phyloP scores from a whole-genome alignment of 2,113 vertebrate species.

The Orientallactaga bullata region DNA sequence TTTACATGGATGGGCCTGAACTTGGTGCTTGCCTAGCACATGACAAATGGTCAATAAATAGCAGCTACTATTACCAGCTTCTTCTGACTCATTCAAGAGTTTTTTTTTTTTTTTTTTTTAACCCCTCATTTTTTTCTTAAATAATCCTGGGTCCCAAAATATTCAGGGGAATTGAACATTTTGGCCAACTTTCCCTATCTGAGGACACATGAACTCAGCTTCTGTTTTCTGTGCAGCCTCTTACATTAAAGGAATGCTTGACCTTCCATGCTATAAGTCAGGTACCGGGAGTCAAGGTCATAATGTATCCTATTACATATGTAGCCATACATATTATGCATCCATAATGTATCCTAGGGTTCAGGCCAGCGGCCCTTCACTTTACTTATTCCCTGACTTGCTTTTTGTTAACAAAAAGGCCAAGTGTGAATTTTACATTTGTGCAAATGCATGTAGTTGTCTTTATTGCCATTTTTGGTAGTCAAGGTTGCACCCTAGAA shows the following conservation, averaged over 20 bases:
- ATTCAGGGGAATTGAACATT: background rate
- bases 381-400: background rate
- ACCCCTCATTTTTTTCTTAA: background rate
- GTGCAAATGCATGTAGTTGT: background rate
- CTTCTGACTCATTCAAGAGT: conserved; percentile 34
- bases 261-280: background rate
- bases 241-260: background rate
- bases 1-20: background rate
- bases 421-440: background rate
- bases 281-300: background rate
- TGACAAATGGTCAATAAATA: background rate
- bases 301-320: background rate
- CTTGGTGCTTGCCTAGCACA: background rate
- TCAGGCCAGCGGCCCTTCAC: fast-evolving
- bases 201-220: background rate
- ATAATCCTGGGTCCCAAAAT: conserved; percentile 42
- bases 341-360: no score
- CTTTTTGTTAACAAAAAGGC: background rate
- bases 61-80: conserved; percentile 24
- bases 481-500: background rate
- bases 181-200: background rate
- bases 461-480: background rate
- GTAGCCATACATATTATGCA: no score
- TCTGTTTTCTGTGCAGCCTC: background rate
- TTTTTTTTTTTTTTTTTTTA: background rate